Evolutionary conservation across 2,113 vertebrate species (phyloP), one percentile per base, ranked within the genome.

Genomic region (Corvus cornix): DNA sequence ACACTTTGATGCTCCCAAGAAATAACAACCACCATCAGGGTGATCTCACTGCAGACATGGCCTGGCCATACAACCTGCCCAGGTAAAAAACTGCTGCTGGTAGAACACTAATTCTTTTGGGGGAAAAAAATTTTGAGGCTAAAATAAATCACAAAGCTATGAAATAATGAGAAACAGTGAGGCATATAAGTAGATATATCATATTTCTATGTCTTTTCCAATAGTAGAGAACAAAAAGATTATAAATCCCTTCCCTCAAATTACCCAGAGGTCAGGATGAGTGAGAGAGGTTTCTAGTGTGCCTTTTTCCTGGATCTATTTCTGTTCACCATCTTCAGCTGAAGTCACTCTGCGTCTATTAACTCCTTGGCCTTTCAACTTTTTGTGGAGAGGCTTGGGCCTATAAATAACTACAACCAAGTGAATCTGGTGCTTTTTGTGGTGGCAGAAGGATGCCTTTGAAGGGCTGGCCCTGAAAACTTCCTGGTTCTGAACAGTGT

Each of bases 241-340:
- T 17, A 58, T 13, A 88, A 67, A 87, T 39, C 27, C 35, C 48
- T 83, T 79, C 23, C 48, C 30, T 81, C 14, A 63, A 67, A 75
- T 35, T 43, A 44, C 20, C 37, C 37, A 9, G 48, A 78, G 75
- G 24, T 69, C 72, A 74, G 39, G 39, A 62, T 13, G 19, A 77
- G 10, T 17, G 60, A 80, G 31, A 60, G 31, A 84, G 14, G 8
- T n/a, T 56, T 70, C 24, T 92, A 53, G 28, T 26, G 24, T 56
- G 52, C 72, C 72, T 91, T 77, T n/a, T 88, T 86, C 83, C 68
- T 44, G 44, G 27, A 67, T 64, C 48, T 96, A 88, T 96, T 96
- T 93, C 70, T 86, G 68, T 77, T 90, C 75, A 39, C 46, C 39
- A 7, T 19, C 43, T 63, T 81, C 56, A 59, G 58, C 68, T 81